Conservation (phyloP, 1,140 invertebrate genomes). For the Ceratoteleas bidentatus region DNA sequence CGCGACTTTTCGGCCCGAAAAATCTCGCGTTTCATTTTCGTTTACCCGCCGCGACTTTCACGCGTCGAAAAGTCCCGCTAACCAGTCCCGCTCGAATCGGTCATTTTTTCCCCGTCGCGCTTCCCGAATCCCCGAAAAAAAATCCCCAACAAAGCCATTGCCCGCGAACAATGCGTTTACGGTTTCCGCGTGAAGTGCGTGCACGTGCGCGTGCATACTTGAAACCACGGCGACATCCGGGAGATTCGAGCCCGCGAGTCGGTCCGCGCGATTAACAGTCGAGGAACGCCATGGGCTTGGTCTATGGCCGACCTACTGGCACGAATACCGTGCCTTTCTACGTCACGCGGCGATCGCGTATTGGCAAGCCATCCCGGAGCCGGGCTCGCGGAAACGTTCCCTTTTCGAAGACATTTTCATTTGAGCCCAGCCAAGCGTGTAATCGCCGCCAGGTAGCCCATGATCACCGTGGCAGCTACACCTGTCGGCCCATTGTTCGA, state of each 20-base stretch:
- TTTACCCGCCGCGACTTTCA: too few relatives aligned
- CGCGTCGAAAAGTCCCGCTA: background rate
- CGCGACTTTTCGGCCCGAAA: too few relatives aligned
- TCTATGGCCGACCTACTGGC: constrained; percentile 78
- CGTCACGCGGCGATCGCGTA: constrained; percentile 59
- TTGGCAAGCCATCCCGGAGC: constrained; percentile 38
- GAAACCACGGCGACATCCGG: constrained; percentile 56
- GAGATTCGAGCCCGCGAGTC: constrained; percentile 62
- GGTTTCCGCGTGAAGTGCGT: constrained; percentile 15
- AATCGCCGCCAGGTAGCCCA: constrained; percentile 18
- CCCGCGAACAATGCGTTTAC: background rate
- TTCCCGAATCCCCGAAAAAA: too few relatives aligned
- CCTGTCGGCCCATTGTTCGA: constrained; percentile 10
- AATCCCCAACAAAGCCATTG: background rate
- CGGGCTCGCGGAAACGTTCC: constrained; percentile 15
- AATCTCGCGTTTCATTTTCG: too few relatives aligned
- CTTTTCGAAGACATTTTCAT: constrained; percentile 43
- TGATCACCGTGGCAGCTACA: constrained; percentile 6
- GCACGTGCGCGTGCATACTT: constrained; percentile 27
- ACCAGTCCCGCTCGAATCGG: too few relatives aligned
- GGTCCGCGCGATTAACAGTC: constrained; percentile 65
- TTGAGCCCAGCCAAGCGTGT: constrained; percentile 29
- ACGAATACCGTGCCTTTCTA: constrained; percentile 78
- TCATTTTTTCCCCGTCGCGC: too few relatives aligned
- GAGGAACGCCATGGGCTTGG: constrained; percentile 77